These are phyloP conservation scores for Netelia virgata DNA, from an alignment of 2,888 invertebrate genomes.

Conservation along the genomic window DNA sequence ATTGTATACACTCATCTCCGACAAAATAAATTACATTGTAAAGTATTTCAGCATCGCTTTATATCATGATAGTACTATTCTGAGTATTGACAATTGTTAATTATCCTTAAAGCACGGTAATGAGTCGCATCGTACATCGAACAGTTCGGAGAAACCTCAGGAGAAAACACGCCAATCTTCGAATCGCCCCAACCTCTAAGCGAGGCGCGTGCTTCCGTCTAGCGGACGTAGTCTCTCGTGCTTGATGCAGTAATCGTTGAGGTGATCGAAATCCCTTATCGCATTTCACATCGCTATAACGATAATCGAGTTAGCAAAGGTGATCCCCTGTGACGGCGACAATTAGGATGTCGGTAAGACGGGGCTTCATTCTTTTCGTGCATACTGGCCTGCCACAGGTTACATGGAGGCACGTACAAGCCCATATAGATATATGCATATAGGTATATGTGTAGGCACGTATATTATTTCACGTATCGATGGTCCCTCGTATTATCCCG, in stretches of 20 bases:
- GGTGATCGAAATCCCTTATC: constrained; percentile 30
- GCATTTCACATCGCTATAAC: constrained; percentile 27
- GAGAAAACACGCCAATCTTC: neutral
- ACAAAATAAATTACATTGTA: neutral
- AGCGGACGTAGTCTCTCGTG: too few species aligned
- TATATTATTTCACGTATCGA: neutral
- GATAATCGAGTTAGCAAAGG: constrained; percentile 36
- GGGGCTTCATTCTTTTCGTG: constrained; percentile 24
- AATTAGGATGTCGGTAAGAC: constrained; percentile 40
- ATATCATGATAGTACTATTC: neutral
- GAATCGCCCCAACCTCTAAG: too few species aligned
- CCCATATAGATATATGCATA: neutral
- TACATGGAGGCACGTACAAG: too few species aligned
- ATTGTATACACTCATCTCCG: too few species aligned
- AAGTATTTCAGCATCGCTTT: neutral
- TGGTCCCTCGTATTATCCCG: neutral
- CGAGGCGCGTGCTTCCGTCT: too few species aligned
- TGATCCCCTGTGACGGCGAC: constrained; percentile 31
- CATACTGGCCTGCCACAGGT: neutral
- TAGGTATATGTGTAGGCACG: neutral
- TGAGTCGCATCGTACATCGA: neutral
- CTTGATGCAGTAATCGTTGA: too few species aligned
- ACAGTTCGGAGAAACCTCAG: neutral
- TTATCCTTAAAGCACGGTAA: neutral
- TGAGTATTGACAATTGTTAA: neutral